Evolutionary conservation across 2,888 invertebrate species (phyloP), one percentile per base, ranked within the genome.

Genomic region (Venusia cambrica): DNA sequence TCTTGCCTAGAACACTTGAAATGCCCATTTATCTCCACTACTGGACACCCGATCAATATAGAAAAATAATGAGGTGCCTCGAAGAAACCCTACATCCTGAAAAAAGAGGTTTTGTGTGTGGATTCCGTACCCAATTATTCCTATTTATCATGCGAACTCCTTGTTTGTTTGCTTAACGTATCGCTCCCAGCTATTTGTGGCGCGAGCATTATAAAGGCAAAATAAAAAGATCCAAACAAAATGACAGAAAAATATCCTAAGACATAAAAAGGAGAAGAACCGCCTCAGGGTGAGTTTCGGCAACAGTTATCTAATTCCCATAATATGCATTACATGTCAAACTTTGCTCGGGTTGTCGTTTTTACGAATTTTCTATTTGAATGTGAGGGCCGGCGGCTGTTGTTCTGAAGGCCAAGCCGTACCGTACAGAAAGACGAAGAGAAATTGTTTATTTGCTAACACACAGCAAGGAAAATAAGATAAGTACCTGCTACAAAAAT

Each of bases 301-400:
- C 72, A 73, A 64, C 62, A 69, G 70, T 70, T 79, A 83, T 84
- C 78, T 78, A 71, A 77, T 77, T 72, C 79, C 65, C 76, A 74
- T 79, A 80, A 75, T 74, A 77, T 70, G 66, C 73, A 70, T 73
- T 69, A 73, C 73, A 76, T 73, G 80, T 79, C 80, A 81, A 85
- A 84, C 66, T 83, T 80, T 49, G 62, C 62, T 57, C 62, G 48
- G 51, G 64, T 15, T 50, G 49, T 43, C 50, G 28, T 65, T 74
- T 70, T 71, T 55, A 37, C 33, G 44, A 57, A 49, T 55, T 51
- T 43, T 38, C 48, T 53, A 47, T 61, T 58, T 50, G 42, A 41
- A 39, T 43, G 39, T 30, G 47, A 46, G 11, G 17, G 47, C 29
- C 18, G 40, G 42, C 38, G 42, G 36, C 11, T 37, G 50, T 33